Conservation (phyloP, 2,888 invertebrate species). For the Spicauda simplicius region DNA sequence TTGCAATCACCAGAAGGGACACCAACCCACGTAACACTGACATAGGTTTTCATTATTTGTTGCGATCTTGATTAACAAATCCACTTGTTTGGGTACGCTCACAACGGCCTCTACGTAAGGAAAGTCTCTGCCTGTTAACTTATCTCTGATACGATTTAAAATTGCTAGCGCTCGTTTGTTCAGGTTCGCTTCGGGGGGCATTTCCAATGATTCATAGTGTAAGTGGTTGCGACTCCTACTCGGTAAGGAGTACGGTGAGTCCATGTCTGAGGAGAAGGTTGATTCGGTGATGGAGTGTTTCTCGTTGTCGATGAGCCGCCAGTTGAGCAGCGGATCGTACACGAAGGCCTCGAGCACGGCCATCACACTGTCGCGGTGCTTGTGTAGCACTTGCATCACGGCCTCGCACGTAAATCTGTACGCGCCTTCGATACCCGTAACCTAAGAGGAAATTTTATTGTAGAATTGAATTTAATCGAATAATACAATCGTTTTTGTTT, state of each 20-base stretch:
- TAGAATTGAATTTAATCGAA: neutral
- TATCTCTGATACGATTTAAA: constrained; percentile 96
- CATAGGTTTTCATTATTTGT: constrained; percentile 99
- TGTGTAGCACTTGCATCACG: constrained; percentile 97
- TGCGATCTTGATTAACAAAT: constrained; percentile 96
- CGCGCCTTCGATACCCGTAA: constrained; percentile 99
- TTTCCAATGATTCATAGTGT: constrained; percentile 73
- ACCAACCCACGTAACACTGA: constrained; percentile 99
- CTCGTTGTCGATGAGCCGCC: constrained; percentile 94
- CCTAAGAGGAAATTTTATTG: constrained; percentile 62
- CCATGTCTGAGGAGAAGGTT: constrained; percentile 72
- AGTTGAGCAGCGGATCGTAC: constrained; percentile 99
- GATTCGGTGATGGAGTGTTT: constrained; percentile 70
- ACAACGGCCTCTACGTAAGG: constrained; percentile 89
- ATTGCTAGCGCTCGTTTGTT: constrained; percentile 97
- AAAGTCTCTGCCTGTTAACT: constrained; percentile 97
- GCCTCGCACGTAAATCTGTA: constrained; percentile 98
- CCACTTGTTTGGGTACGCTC: constrained; percentile 95
- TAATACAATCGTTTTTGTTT: too few relatives aligned
- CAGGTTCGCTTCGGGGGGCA: constrained; percentile 89
- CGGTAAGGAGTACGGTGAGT: constrained; percentile 70
- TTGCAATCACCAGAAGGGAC: constrained; percentile 88
- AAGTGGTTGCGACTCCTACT: constrained; percentile 69
- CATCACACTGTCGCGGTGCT: constrained; percentile 99
- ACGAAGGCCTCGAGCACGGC: constrained; percentile 99